Base-by-base conservation (phyloP, 1,140 invertebrate genomes). In the Capitella teleta region DNA sequence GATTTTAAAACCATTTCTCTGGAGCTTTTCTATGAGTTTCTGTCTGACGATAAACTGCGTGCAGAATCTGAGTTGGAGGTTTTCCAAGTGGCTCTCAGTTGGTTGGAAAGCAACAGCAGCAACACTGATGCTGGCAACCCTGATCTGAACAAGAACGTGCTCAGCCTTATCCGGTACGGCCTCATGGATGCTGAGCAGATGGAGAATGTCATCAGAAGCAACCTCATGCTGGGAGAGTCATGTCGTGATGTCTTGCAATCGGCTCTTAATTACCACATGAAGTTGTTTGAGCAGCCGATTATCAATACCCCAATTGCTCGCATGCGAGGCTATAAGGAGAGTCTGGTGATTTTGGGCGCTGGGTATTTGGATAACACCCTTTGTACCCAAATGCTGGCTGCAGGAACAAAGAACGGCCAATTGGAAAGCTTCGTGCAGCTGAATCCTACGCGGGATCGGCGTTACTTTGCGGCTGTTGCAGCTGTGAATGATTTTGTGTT, bases 301-400 rank as follows among this genome's bases (percentile, higher is more conserved):
- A 49, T 47, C 18, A 34, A 41, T 21, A 16, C 47, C 6, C 46
- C 34, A n/a, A 16, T 47, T 16, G 18, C 45, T 36, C 23, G 40
- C 18, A 53, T 53, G 52, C 24, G 52, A 19, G 52, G 38, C 19
- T 53, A 53, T 18, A 16, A 47, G 24, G 46, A 48, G 19, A 47
- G 52, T 26, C 47, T 53, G 12, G 37, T 49, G 12, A 32, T 53
- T 21, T 23, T 53, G 34, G 52, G 52, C 3, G 52, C 52, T 1
- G 52, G 52, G 5, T 53, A 53, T 43, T 47, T 53, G 10, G 52
- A 53, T 21, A 53, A 53, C 37, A 53, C 46, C 28, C 52, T 53
- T 19, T 42, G 52, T 30, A 28, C 52, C 12, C 36, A 53, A 30
- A 49, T 53, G 46, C 41, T 53, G 52, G 47, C 52, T 5, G 52